Conservation (phyloP, 2,888 invertebrate species). For the Stenotaenia linearis region DNA sequence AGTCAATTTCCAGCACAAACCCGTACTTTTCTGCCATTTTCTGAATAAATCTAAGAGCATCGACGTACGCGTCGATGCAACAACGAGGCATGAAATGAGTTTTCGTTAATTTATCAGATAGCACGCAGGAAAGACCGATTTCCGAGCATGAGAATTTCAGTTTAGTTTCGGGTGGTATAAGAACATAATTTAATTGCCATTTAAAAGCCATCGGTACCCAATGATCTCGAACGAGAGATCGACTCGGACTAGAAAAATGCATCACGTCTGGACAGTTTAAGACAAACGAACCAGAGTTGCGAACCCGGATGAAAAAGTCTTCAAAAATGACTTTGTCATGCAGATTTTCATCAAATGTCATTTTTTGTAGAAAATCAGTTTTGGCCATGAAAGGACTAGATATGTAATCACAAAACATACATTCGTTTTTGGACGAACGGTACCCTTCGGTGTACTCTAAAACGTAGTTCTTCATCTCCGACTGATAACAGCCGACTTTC, state of each 20-base stretch:
- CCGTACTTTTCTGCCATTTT: constrained; percentile 38
- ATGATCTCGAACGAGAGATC: background rate
- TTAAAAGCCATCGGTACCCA: constrained; percentile 33
- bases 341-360: constrained; percentile 38
- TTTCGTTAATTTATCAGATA: constrained; percentile 32
- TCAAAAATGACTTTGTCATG: constrained; percentile 39
- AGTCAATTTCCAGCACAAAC: constrained; percentile 43
- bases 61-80: constrained; percentile 40
- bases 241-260: constrained; percentile 39
- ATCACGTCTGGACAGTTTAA: constrained; percentile 44
- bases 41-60: constrained; percentile 40
- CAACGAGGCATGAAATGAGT: constrained; percentile 40
- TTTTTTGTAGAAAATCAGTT: constrained; percentile 38
- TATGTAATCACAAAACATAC: constrained; percentile 26
- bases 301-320: constrained; percentile 43
- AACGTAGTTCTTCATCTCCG: constrained; percentile 41
- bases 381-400: background rate
- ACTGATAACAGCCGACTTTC: constrained; percentile 42
- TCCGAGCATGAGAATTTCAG: constrained; percentile 39
- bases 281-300: constrained; percentile 36
- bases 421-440: background rate
- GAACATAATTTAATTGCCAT: constrained; percentile 29
- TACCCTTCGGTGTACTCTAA: constrained; percentile 42
- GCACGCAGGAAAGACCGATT: constrained; percentile 38
- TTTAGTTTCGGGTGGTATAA: background rate